Conservation (phyloP, 1,140 invertebrate genomes). For the Carposina sasakii region DNA sequence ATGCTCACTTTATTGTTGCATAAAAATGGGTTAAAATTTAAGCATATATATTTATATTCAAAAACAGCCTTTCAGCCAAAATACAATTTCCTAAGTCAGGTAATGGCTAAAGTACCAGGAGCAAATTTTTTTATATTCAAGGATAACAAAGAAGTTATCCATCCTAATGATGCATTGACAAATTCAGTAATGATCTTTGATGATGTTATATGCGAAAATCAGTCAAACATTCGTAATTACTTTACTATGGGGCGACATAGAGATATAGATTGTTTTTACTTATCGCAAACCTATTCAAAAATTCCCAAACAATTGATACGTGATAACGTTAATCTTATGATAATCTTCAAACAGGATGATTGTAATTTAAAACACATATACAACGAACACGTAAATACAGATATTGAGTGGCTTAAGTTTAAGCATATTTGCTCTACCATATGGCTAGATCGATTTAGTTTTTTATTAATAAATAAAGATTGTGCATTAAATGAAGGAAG, state of each 20-base stretch:
- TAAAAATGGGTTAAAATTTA: not conserved
- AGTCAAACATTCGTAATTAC: constrained; percentile 41
- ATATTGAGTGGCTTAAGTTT: constrained; percentile 43
- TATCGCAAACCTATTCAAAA: constrained; percentile 47
- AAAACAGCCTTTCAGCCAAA: constrained; percentile 5
- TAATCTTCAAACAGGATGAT: constrained; percentile 55
- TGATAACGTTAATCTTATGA: constrained; percentile 54
- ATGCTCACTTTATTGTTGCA: constrained; percentile 5
- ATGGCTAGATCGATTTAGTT: constrained; percentile 33
- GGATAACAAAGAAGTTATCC: constrained; percentile 4
- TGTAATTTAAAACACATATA: constrained; percentile 54
- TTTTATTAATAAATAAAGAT: constrained; percentile 40
- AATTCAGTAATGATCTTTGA: constrained; percentile 54
- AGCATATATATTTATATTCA: constrained; percentile 5
- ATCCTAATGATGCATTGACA: constrained; percentile 16
- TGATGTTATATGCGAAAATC: constrained; percentile 46
- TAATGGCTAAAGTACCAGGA: not conserved
- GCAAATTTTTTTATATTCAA: not conserved
- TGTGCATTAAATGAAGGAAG: constrained; percentile 26
- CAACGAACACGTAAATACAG: constrained; percentile 43
- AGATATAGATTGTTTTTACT: constrained; percentile 49
- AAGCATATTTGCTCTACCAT: constrained; percentile 36
- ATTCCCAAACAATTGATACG: constrained; percentile 54
- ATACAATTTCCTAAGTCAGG: constrained; percentile 1
- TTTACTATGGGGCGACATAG: constrained; percentile 54